Percentiles rank a stretch among this genome's conserved stretches.
These are phyloP conservation scores for Eciton burchellii DNA, from an alignment of 1,140 invertebrate genomes.

Conservation along the genomic window DNA sequence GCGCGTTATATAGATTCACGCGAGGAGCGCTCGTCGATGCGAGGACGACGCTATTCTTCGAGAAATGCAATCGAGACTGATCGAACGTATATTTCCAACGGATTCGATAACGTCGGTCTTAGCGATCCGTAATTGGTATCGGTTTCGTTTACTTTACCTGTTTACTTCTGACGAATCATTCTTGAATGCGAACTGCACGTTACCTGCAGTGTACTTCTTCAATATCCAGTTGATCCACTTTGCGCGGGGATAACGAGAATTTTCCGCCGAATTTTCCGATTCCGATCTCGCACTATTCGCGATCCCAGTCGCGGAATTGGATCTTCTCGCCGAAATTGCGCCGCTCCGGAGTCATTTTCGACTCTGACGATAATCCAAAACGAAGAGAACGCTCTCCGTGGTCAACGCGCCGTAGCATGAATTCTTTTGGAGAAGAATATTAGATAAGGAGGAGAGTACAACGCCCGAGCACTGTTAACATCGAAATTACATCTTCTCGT, in stretches of 20 bases:
- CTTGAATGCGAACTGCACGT: conserved; percentile 21
- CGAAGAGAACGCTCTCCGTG: conserved; percentile 4
- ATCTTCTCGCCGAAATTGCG: conserved; percentile 45
- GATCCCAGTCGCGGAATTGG: conserved; percentile 64
- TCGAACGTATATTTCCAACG: neutral
- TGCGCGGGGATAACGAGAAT: conserved; percentile 47
- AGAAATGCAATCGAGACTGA: neutral
- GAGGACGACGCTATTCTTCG: conserved; percentile 1
- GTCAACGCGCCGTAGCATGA: neutral
- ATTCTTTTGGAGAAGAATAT: neutral
- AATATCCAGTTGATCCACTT: conserved; percentile 53
- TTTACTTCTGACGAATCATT: neutral
- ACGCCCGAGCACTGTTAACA: neutral
- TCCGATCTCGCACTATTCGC: conserved; percentile 44
- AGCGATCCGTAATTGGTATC: neutral
- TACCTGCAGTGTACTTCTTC: conserved; percentile 61
- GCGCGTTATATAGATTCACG: conserved; percentile 36
- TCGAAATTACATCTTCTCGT: conserved; percentile 8
- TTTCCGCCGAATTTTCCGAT: conserved; percentile 69
- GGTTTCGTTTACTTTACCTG: neutral
- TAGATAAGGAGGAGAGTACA: neutral
- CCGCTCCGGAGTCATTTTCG: conserved; percentile 56
- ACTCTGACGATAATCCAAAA: conserved; percentile 61
- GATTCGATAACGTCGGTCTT: neutral
- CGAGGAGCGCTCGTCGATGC: conserved; percentile 52